phyloP scores from a whole-genome alignment of 2,113 vertebrate species.

The Formicarius rufipectus region DNA sequence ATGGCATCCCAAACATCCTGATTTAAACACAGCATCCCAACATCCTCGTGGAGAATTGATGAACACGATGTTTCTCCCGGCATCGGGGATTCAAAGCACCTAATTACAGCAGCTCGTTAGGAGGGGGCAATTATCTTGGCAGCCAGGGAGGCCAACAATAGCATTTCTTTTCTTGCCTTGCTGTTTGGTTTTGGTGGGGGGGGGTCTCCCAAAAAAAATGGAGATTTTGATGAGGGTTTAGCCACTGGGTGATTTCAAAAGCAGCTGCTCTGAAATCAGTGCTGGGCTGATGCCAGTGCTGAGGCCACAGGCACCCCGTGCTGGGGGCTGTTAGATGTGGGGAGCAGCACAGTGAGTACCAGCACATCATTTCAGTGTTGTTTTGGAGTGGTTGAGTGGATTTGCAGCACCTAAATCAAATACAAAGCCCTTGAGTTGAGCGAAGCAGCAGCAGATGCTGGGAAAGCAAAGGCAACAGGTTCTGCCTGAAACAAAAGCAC shows the following conservation, averaged over 20 bases:
- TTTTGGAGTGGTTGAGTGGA: neutral
- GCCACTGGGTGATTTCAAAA: neutral
- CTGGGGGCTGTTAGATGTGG: neutral
- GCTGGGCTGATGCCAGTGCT: neutral
- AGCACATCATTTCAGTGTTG: accelerated
- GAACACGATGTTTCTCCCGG: neutral
- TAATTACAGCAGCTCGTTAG: conserved; percentile 40
- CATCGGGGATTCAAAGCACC: neutral
- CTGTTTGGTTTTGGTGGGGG: neutral
- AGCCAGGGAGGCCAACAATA: neutral
- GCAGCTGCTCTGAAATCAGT: neutral
- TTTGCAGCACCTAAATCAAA: neutral
- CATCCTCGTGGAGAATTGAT: neutral
- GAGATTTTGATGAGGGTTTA: neutral
- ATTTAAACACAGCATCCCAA: neutral
- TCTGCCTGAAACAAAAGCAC: neutral
- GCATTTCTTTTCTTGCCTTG: neutral
- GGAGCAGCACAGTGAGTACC: neutral
- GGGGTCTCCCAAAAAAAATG: too few relatives aligned
- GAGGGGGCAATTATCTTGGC: conserved; percentile 36
- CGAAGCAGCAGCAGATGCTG: accelerated
- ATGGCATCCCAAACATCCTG: accelerated
- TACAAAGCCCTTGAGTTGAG: accelerated
- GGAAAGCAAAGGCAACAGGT: neutral
- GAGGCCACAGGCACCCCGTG: accelerated